These are phyloP conservation scores for Drosophila pallidifrons DNA, from an alignment of 1,140 invertebrate genomes.

Conservation along the genomic window DNA sequence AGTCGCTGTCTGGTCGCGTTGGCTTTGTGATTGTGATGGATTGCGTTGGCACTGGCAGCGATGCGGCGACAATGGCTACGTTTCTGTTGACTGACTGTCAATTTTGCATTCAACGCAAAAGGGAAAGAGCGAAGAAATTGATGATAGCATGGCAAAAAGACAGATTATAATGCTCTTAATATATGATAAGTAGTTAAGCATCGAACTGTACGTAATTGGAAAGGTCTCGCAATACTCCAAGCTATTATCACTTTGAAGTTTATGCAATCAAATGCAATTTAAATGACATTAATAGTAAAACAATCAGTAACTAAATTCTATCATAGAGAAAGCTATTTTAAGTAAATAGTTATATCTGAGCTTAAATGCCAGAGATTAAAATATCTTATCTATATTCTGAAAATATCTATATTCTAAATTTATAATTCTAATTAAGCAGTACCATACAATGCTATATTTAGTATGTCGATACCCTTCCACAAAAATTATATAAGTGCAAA, in stretches of 20 bases:
- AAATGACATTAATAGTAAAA: neutral
- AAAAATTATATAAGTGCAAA: no score
- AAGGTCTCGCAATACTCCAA: neutral
- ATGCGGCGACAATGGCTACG: slow-evolving; percentile 45
- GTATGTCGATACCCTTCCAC: no score
- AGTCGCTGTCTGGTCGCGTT: slow-evolving; percentile 54
- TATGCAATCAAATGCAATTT: neutral
- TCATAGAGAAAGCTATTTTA: no score
- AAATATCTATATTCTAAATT: no score
- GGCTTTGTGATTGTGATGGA: slow-evolving; percentile 76
- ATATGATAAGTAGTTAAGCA: slow-evolving; percentile 7
- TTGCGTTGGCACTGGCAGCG: slow-evolving; percentile 59
- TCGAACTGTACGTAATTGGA: neutral
- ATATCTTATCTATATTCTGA: no score
- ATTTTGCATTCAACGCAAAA: slow-evolving; percentile 21
- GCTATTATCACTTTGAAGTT: neutral
- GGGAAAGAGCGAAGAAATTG: neutral
- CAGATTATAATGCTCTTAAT: slow-evolving; percentile 12
- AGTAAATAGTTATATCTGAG: no score
- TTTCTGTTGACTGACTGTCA: slow-evolving; percentile 44
- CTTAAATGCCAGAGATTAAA: no score
- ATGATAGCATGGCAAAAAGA: slow-evolving; percentile 7
- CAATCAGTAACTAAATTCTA: no score
- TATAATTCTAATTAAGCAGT: no score
- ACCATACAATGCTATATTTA: no score